Base-by-base conservation (phyloP, 2,797 vertebrate species). In the Sebastes hopkinsi region DNA sequence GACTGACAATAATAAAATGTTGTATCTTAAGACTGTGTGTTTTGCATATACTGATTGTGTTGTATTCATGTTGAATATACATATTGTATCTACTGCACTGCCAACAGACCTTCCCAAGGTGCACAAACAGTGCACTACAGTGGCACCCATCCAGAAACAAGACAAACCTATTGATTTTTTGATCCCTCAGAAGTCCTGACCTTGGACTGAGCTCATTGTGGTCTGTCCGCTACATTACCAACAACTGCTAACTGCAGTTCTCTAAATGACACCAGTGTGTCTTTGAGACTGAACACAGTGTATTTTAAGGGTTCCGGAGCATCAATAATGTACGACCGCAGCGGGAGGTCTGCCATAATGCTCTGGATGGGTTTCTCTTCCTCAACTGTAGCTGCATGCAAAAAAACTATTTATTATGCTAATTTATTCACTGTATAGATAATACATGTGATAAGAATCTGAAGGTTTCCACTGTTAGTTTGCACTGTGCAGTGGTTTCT, bases 1-100 rank as follows among this genome's bases (percentile, higher is more conserved):
- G 94, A 95, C 94, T 95, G 94, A 95, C 93, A 95, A 94, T 93
- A 96, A 96, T 95, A 96, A 96, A 96, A 95, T 93, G 94, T 95
- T 95, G 93, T 94, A 94, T 94, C 93, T 94, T 95, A 94, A 88
- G 12, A 71, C 56, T 20, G 22, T 71, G 72, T 82, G 80, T 70
- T 70, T 64, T 23, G 7, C 11, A 38, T 81, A 10, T 23, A 5
- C 80, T 56, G 34, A 60, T 59, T 5, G 1, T 60, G 2, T 29
- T 23, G 38, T 54, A 5, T 73, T 70, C 10, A 29, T 25, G 22
- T 18, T 42, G 2, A 66, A 67, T 52, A 27, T 66, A 20, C 12
- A 30, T 29, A 38, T 34, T 2, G 29, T 54, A 29, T 55, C 23
- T 25, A 16, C 9, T 55, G 67, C 50, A 22, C 56, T 62, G 60